A percentile compares a stretch with the other conserved stretches of the same genome.
Conservation (phyloP, 2,888 invertebrate species). For the Calameuta idolon region DNA sequence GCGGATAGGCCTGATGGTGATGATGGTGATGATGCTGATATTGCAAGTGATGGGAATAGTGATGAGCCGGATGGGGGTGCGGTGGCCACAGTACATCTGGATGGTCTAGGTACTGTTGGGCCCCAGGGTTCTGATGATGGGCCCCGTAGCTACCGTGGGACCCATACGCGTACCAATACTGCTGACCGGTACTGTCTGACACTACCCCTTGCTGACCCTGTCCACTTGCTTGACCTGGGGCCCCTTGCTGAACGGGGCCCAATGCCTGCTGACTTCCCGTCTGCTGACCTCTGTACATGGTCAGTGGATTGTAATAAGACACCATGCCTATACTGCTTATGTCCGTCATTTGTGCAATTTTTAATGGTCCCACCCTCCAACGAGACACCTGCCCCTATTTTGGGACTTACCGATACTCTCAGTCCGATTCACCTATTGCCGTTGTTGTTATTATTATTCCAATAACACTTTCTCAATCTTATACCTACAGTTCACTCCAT, state of each 20-base stretch:
- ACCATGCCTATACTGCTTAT: conserved; percentile 71
- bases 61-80: conserved; percentile 68
- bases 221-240: conserved; percentile 6
- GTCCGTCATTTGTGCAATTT: conserved; percentile 38
- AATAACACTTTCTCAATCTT: neutral
- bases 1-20: conserved; percentile 56
- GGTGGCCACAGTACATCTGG: conserved; percentile 68
- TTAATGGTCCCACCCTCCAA: neutral
- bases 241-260: conserved; percentile 30
- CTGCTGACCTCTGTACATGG: conserved; percentile 70
- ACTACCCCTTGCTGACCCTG: conserved; percentile 6
- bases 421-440: neutral
- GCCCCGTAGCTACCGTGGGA: conserved; percentile 20
- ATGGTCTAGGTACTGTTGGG: conserved; percentile 63
- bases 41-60: conserved; percentile 58
- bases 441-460: neutral
- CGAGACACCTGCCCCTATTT: neutral
- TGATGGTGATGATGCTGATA: conserved; percentile 62
- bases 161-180: conserved; percentile 43
- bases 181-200: conserved; percentile 44
- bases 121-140: conserved; percentile 69
- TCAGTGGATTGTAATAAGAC: conserved; percentile 78
- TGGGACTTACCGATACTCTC: neutral
- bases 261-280: conserved; percentile 30
- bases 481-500: neutral